phyloP scores from a whole-genome alignment of 2,888 invertebrate genomes.

The Acanthosepion pharaonis region DNA sequence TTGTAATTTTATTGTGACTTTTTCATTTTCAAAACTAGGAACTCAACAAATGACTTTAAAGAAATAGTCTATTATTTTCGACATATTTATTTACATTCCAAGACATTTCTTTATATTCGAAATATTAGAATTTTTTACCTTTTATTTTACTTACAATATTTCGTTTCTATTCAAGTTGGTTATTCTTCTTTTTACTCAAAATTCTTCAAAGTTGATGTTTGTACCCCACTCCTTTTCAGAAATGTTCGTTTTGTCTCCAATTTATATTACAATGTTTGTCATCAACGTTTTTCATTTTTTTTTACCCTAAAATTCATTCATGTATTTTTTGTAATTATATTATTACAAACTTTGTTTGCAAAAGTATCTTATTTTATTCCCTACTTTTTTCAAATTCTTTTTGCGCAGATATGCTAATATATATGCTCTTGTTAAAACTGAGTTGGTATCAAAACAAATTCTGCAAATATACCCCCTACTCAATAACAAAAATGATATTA shows the following conservation, averaged over 20 bases:
- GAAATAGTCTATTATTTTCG: background rate
- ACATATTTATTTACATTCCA: constrained; percentile 12
- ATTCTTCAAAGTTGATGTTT: background rate
- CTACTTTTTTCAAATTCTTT: background rate
- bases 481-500: background rate
- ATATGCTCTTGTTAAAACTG: background rate
- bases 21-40: background rate
- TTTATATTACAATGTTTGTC: constrained; percentile 21
- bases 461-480: background rate
- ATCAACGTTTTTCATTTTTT: background rate
- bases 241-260: background rate
- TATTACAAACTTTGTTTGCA: background rate
- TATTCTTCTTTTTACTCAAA: background rate
- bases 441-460: background rate
- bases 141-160: constrained; percentile 33
- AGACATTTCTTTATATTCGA: background rate
- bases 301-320: background rate
- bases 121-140: background rate
- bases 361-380: background rate
- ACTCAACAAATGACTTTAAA: constrained; percentile 9
- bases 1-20: background rate
- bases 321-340: background rate
- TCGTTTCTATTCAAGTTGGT: background rate
- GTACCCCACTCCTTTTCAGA: background rate
- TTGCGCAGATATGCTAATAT: background rate